These are phyloP conservation scores for Dissostichus mawsoni DNA, from an alignment of 2,113 vertebrate genomes.

Conservation along the genomic window DNA sequence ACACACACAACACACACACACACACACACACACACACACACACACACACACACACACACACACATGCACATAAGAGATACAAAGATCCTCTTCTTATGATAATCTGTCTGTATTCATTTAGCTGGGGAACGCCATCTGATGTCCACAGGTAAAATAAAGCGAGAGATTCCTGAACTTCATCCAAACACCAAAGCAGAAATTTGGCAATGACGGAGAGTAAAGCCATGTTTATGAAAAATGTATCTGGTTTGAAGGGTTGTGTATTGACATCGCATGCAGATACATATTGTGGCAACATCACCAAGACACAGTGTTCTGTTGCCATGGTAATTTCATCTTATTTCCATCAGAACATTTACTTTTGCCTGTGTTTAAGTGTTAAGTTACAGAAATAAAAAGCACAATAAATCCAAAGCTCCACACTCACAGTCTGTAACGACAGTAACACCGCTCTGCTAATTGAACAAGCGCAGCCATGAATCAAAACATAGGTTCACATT, in stretches of 20 bases:
- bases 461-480: no score
- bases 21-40: conserved; percentile 8
- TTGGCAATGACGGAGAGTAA: not conserved
- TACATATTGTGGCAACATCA: conserved; percentile 29
- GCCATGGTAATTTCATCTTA: conserved; percentile 5
- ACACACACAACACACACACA: not conserved
- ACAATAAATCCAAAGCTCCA: no score
- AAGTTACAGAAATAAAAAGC: not conserved
- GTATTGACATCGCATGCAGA: conserved; percentile 23
- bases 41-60: not conserved
- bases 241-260: conserved; percentile 3
- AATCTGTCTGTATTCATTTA: conserved; percentile 5
- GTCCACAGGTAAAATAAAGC: conserved; percentile 12
- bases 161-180: not conserved
- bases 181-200: not conserved
- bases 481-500: no score
- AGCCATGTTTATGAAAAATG: conserved; percentile 17
- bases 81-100: conserved; percentile 10
- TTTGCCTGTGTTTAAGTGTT: not conserved
- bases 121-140: conserved; percentile 17
- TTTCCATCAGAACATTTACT: not conserved
- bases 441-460: no score
- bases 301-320: conserved; percentile 25
- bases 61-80: conserved; percentile 14
- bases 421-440: no score